phyloP scores from a whole-genome alignment of 2,797 vertebrate species.

The Chelidonichthys spinosus region DNA sequence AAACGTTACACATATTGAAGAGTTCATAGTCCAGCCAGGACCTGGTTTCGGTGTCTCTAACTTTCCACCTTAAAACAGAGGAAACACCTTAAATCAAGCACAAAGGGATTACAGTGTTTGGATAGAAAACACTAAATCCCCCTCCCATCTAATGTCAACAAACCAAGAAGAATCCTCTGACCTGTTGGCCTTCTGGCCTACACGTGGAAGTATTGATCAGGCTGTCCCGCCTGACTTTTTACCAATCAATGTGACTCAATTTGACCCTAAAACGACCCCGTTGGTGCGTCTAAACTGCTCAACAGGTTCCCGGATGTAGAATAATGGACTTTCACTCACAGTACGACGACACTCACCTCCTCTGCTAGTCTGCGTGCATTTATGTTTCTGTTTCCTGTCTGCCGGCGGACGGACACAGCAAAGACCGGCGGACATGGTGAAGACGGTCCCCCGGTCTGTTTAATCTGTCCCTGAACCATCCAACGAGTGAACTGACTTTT shows the following conservation, averaged over 20 bases:
- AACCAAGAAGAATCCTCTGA: conserved; percentile 7
- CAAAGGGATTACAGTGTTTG: conserved; percentile 19
- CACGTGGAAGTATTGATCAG: conserved; percentile 21
- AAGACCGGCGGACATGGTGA: conserved; percentile 36
- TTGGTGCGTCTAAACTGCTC: background rate
- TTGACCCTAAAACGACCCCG: background rate
- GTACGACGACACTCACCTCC: conserved; percentile 50
- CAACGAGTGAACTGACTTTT: background rate
- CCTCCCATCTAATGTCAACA: conserved; percentile 27
- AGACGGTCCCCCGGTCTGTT: background rate
- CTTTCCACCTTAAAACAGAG: background rate
- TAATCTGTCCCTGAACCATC: conserved; percentile 2
- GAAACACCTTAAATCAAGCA: background rate
- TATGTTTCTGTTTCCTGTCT: conserved; percentile 14
- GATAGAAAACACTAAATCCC: conserved; percentile 2
- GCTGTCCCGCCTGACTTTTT: background rate
- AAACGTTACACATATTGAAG: background rate
- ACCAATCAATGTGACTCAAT: background rate
- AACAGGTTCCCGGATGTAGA: background rate
- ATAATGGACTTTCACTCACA: background rate
- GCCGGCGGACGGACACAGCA: conserved; percentile 20
- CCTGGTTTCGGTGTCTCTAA: background rate
- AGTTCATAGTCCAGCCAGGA: conserved; percentile 4
- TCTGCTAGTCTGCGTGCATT: conserved; percentile 26
- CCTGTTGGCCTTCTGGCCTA: background rate